Percentiles rank a stretch among this genome's conserved stretches.
These are phyloP conservation scores for Archilochus colubris DNA, from an alignment of 2,113 vertebrate genomes.

Conservation along the genomic window DNA sequence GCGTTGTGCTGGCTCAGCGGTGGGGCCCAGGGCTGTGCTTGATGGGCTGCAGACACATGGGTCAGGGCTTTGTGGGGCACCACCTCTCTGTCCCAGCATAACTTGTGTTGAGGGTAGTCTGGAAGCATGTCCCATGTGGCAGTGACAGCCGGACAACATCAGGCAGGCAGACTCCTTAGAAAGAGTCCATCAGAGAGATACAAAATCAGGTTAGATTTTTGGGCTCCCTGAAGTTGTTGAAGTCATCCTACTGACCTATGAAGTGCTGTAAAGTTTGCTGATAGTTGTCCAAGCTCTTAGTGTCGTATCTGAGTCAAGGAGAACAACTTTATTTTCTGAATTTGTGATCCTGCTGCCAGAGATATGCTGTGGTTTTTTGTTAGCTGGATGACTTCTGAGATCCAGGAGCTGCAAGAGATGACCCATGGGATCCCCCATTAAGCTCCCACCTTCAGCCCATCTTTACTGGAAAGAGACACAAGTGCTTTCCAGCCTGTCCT, in stretches of 20 bases:
- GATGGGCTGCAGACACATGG: rapidly evolving
- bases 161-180: not conserved
- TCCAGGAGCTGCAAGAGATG: not conserved
- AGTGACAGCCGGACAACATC: not conserved
- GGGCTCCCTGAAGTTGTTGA: rapidly evolving
- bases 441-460: not conserved
- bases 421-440: not conserved
- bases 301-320: not conserved
- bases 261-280: not conserved
- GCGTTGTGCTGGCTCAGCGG: not conserved
- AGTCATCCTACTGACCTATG: rapidly evolving
- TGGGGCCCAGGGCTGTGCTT: not conserved
- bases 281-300: not conserved
- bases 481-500: not conserved
- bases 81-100: not conserved
- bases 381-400: not conserved
- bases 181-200: not conserved
- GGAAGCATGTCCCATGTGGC: rapidly evolving
- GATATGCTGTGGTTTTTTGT: not conserved
- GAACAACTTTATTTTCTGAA: not conserved
- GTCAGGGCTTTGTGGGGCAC: not conserved
- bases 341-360: not conserved
- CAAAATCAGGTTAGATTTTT: not conserved
- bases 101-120: not conserved
- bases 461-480: not conserved